These are phyloP conservation scores for Oncorhynchus clarkii DNA, from an alignment of 2,113 vertebrate species.

Conservation along the genomic window DNA sequence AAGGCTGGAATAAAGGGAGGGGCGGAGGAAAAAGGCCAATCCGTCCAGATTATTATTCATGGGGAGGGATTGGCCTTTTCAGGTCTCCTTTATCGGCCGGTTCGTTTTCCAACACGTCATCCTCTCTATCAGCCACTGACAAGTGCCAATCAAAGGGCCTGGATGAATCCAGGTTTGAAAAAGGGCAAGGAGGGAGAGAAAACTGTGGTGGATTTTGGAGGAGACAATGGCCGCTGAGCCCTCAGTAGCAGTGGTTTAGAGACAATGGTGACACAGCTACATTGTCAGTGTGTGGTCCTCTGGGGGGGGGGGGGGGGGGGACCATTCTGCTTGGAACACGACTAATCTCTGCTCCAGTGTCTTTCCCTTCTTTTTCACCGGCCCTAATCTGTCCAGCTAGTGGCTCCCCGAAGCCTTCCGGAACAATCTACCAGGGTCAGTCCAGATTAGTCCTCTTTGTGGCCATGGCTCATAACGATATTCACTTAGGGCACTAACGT, in stretches of 20 bases:
- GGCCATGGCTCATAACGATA: slow-evolving; percentile 73
- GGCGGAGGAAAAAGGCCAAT: slow-evolving; percentile 71
- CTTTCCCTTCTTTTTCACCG: slow-evolving; percentile 72
- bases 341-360: slow-evolving; percentile 89
- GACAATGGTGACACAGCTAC: slow-evolving; percentile 83
- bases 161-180: slow-evolving; percentile 67
- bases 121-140: slow-evolving; percentile 89
- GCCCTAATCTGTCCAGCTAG: slow-evolving; percentile 85
- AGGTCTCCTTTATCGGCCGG: slow-evolving; percentile 70
- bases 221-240: slow-evolving; percentile 65
- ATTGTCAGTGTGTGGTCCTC: slow-evolving; percentile 96
- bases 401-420: slow-evolving; percentile 77
- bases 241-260: slow-evolving; percentile 55
- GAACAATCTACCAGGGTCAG: slow-evolving; percentile 87
- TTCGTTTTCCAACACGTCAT: slow-evolving; percentile 77
- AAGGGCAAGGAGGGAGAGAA: slow-evolving; percentile 44
- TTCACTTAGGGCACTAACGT: slow-evolving; percentile 86
- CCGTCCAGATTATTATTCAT: slow-evolving; percentile 80
- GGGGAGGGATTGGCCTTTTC: slow-evolving; percentile 78
- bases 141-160: slow-evolving; percentile 93
- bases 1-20: slow-evolving; percentile 71
- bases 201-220: slow-evolving; percentile 60
- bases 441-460: slow-evolving; percentile 89
- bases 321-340: slow-evolving; percentile 73
- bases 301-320: slow-evolving; percentile 54